A percentile compares a stretch with the other conserved stretches of the same genome.
These are phyloP conservation scores for Loriculus beryllinus DNA, from an alignment of 2,797 vertebrate species.

Conservation along the genomic window DNA sequence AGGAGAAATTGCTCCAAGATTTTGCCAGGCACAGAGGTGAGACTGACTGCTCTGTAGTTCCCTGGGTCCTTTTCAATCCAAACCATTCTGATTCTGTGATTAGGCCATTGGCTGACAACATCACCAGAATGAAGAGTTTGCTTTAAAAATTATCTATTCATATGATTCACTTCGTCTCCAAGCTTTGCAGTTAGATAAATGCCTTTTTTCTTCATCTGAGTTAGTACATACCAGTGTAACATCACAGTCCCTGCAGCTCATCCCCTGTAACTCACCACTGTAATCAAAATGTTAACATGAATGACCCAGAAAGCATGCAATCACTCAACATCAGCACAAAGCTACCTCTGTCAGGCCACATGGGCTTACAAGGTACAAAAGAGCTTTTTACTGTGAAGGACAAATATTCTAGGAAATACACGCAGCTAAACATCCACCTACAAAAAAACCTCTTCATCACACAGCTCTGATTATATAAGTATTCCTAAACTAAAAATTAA, in stretches of 20 bases:
- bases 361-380: constrained; percentile 48
- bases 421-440: background rate
- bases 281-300: constrained; percentile 68
- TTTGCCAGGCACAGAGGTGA: no score
- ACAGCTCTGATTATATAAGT: background rate
- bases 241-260: constrained; percentile 37
- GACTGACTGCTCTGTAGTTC: no score
- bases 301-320: constrained; percentile 48
- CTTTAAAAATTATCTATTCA: constrained; percentile 53
- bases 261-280: constrained; percentile 60
- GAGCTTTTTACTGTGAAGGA: constrained; percentile 27
- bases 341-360: constrained; percentile 42
- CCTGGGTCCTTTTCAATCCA: background rate
- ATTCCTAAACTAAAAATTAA: background rate
- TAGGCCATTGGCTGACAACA: background rate
- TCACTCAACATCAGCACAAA: constrained; percentile 46
- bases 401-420: constrained; percentile 14
- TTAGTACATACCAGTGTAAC: constrained; percentile 36
- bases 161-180: constrained; percentile 37
- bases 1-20: no score
- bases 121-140: constrained; percentile 12
- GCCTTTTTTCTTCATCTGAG: constrained; percentile 44
- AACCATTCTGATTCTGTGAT: background rate
- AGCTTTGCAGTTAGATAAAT: constrained; percentile 52
- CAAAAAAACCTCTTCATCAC: background rate